Evolutionary conservation across 2,888 invertebrate species (phyloP).

Genomic region (Tetropium fuscum): DNA sequence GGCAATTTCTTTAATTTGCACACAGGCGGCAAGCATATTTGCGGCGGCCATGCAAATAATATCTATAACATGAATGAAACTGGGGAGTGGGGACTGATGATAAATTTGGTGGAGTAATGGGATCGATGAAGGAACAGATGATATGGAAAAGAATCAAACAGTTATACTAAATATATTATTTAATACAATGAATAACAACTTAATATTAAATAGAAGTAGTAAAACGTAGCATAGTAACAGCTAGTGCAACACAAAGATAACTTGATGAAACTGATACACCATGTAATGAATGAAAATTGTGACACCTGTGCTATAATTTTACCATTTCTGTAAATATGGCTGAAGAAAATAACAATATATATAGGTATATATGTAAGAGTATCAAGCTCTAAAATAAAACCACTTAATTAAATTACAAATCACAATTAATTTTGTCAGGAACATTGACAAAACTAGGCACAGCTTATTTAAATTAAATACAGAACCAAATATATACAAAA

Average conservation of each 20-base stretch:
- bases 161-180: constrained; percentile 10
- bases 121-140: not conserved
- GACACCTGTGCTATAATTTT: too few species aligned
- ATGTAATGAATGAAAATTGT: too few species aligned
- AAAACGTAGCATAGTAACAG: not conserved
- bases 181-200: not conserved
- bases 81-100: too few species aligned
- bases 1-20: too few species aligned
- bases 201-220: constrained; percentile 1
- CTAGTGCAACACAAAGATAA: not conserved
- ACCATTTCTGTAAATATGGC: too few species aligned
- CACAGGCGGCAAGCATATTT: too few species aligned
- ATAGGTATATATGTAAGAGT: not conserved
- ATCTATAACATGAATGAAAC: too few species aligned
- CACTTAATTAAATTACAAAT: constrained; percentile 1
- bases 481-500: too few species aligned
- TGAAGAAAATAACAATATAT: too few species aligned
- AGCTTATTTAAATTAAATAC: constrained; percentile 4
- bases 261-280: too few species aligned
- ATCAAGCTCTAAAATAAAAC: not conserved
- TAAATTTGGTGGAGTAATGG: too few species aligned
- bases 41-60: too few species aligned
- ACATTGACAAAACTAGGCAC: constrained; percentile 15
- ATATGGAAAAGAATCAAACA: not conserved
- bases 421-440: constrained; percentile 5